These are phyloP conservation scores for Parus major DNA, from an alignment of 2,113 vertebrate genomes.

Conservation along the genomic window DNA sequence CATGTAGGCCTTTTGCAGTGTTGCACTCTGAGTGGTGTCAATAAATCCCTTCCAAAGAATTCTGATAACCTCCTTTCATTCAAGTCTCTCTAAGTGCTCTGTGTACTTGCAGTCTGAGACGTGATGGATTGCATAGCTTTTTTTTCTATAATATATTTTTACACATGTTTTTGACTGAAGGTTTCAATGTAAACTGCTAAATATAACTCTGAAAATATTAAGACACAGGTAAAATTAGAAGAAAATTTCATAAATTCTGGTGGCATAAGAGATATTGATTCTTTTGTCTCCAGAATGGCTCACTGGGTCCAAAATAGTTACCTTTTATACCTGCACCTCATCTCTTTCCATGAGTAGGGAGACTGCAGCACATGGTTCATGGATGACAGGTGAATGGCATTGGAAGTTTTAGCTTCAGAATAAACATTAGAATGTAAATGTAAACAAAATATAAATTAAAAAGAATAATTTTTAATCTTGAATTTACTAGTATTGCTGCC, in stretches of 20 bases:
- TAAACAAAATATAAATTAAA: not conserved
- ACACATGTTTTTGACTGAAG: not conserved
- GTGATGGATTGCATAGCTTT: not conserved
- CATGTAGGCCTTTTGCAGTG: not conserved
- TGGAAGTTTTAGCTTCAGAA: not conserved
- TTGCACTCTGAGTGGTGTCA: not conserved
- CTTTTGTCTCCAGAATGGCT: not conserved
- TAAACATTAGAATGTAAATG: not conserved
- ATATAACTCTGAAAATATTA: not conserved
- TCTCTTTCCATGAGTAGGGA: not conserved
- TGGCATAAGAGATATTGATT: not conserved
- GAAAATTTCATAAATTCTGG: not conserved
- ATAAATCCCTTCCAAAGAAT: not conserved
- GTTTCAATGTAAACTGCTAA: not conserved
- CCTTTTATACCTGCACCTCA: not conserved
- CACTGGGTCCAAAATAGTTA: not conserved
- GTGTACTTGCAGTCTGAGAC: not conserved
- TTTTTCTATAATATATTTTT: not conserved
- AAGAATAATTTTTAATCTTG: not conserved
- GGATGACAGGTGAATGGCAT: not conserved
- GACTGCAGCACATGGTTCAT: not conserved
- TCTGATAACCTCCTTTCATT: not conserved
- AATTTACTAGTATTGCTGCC: not conserved
- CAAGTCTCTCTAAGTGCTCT: not conserved
- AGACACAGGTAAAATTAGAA: not conserved